phyloP scores from a whole-genome alignment of 2,888 invertebrate species.

The Hypomecis punctinalis region DNA sequence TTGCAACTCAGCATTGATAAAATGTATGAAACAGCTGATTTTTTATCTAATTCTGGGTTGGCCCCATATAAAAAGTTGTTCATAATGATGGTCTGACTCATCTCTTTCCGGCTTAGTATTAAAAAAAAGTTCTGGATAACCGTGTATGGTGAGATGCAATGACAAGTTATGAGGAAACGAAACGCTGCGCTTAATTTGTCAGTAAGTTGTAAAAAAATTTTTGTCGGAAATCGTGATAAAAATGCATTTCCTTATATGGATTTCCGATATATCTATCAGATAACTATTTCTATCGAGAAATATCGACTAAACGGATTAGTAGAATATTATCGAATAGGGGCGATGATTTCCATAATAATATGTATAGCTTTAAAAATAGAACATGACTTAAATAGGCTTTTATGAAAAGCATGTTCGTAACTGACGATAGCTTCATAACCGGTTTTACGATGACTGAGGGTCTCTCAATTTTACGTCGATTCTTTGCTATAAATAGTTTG shows the following conservation, averaged over 20 bases:
- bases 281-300: constrained; percentile 6
- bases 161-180: too few species aligned
- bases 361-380: constrained; percentile 15
- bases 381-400: constrained; percentile 16
- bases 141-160: too few species aligned
- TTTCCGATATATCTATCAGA: constrained; percentile 2
- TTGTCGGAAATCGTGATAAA: constrained; percentile 5
- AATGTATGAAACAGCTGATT: too few species aligned
- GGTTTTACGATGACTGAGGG: constrained; percentile 32
- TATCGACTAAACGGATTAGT: background rate
- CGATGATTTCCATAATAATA: constrained; percentile 13
- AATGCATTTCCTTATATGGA: too few species aligned
- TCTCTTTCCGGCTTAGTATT: too few species aligned
- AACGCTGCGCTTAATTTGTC: too few species aligned
- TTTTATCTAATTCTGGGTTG: too few species aligned
- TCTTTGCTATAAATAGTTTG: constrained; percentile 41
- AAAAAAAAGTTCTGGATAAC: too few species aligned
- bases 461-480: constrained; percentile 38
- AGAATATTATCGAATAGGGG: background rate
- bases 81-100: too few species aligned
- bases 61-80: too few species aligned
- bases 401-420: constrained; percentile 18
- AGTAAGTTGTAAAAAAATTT: too few species aligned
- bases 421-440: constrained; percentile 26
- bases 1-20: too few species aligned